Conservation (phyloP, 2,113 vertebrate genomes). For the Sorex fumeus region DNA sequence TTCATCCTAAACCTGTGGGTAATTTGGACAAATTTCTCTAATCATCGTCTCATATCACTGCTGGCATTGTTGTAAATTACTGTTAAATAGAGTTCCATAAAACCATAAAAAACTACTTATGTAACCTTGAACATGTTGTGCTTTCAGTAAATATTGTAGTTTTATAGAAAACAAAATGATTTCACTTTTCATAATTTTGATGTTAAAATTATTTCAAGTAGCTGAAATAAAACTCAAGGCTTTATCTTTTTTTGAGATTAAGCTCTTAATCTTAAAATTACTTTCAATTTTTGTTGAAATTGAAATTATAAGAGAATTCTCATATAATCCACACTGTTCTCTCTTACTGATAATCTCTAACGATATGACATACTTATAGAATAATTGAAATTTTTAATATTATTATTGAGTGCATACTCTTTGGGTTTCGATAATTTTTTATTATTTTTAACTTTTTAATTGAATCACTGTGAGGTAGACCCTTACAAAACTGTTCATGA, state of each 20-base stretch:
- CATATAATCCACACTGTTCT: not conserved
- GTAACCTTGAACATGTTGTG: not conserved
- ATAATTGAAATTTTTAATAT: too few relatives aligned
- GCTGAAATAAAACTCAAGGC: not conserved
- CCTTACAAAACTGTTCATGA: too few relatives aligned
- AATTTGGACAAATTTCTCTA: constrained; percentile 36
- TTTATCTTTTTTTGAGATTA: constrained; percentile 33
- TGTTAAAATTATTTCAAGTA: constrained; percentile 57
- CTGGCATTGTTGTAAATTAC: not conserved
- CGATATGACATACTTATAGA: not conserved
- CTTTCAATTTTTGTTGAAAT: not conserved
- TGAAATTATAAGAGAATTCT: not conserved
- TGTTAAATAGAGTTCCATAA: too few relatives aligned
- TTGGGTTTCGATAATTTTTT: not conserved
- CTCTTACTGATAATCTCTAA: not conserved
- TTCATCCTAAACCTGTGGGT: constrained; percentile 30
- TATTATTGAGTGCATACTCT: too few relatives aligned
- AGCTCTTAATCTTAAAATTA: constrained; percentile 30
- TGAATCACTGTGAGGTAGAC: too few relatives aligned
- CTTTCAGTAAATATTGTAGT: not conserved
- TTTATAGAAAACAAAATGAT: constrained; percentile 9
- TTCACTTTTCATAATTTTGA: not conserved
- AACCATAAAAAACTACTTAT: constrained; percentile 25
- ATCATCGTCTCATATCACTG: not conserved
- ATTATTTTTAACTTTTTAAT: too few relatives aligned